These are phyloP conservation scores for Centroberyx gerrardi DNA, from an alignment of 2,797 vertebrate genomes.

Conservation along the genomic window DNA sequence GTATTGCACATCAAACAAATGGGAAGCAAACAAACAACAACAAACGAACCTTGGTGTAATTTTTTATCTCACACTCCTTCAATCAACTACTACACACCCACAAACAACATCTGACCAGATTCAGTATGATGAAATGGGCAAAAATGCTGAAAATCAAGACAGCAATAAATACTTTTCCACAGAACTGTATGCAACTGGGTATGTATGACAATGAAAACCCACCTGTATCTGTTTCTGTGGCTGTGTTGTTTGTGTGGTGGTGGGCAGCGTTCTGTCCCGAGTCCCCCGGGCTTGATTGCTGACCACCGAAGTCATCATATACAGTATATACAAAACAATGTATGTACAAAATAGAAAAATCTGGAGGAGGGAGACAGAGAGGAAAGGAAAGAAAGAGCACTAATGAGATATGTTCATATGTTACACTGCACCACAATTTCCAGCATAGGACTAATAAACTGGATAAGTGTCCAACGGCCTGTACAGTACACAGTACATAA, in stretches of 20 bases:
- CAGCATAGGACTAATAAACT: slow-evolving; percentile 10
- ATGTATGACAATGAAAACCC: slow-evolving; percentile 51
- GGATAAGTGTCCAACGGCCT: slow-evolving; percentile 20
- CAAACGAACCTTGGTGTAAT: no score
- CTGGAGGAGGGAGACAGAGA: slow-evolving; percentile 75
- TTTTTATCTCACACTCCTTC: no score
- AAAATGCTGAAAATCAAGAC: no score
- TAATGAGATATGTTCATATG: neutral
- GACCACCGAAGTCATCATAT: slow-evolving; percentile 99
- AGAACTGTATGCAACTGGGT: no score
- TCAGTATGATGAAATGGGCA: no score
- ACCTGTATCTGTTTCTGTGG: slow-evolving; percentile 98
- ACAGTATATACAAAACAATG: slow-evolving; percentile 99
- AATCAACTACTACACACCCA: no score
- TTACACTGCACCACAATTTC: neutral
- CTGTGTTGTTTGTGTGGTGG: slow-evolving; percentile 89
- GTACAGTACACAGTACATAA: slow-evolving; percentile 33
- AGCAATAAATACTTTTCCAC: no score
- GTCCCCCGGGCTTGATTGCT: slow-evolving; percentile 92
- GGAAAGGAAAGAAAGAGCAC: neutral
- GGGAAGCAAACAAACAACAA: no score
- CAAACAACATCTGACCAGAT: no score
- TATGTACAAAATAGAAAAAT: slow-evolving; percentile 99
- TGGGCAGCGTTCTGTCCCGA: slow-evolving; percentile 91
- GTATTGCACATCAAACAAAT: no score